Evolutionary conservation across 2,888 invertebrate species (phyloP).

Genomic region (Lithodes maja): DNA sequence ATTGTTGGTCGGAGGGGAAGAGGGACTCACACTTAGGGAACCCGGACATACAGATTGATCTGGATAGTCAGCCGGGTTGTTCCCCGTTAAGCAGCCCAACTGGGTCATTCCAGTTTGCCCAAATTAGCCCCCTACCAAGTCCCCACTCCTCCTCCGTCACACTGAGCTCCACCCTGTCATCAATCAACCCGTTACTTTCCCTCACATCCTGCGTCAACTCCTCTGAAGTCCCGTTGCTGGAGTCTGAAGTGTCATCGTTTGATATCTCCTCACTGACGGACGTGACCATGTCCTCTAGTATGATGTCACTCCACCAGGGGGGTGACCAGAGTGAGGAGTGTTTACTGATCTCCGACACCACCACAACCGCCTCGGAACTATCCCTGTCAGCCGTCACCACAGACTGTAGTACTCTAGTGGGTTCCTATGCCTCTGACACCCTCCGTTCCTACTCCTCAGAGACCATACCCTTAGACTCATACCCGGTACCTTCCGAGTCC

Average conservation of each 20-base stretch:
- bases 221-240: slow-evolving; percentile 34
- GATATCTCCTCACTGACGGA: slow-evolving; percentile 58
- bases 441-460: slow-evolving; percentile 29
- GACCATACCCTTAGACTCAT: slow-evolving; percentile 41
- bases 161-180: slow-evolving; percentile 37
- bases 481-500: not conserved
- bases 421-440: slow-evolving; percentile 41
- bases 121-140: slow-evolving; percentile 57
- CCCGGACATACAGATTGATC: slow-evolving; percentile 12
- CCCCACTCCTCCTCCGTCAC: slow-evolving; percentile 41
- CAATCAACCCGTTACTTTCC: slow-evolving; percentile 36
- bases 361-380: slow-evolving; percentile 32
- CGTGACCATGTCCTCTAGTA: slow-evolving; percentile 53
- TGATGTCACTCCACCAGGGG: slow-evolving; percentile 41
- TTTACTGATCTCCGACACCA: slow-evolving; percentile 26
- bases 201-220: slow-evolving; percentile 39
- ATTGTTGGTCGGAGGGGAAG: slow-evolving; percentile 32
- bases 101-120: slow-evolving; percentile 56
- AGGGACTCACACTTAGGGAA: not conserved
- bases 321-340: slow-evolving; percentile 26
- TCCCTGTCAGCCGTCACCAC: slow-evolving; percentile 34
- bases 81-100: slow-evolving; percentile 52
- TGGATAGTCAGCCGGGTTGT: slow-evolving; percentile 5
- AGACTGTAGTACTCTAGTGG: slow-evolving; percentile 46
- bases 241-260: slow-evolving; percentile 50